phyloP scores from a whole-genome alignment of 2,113 vertebrate species.

The Pithys albifrons region DNA sequence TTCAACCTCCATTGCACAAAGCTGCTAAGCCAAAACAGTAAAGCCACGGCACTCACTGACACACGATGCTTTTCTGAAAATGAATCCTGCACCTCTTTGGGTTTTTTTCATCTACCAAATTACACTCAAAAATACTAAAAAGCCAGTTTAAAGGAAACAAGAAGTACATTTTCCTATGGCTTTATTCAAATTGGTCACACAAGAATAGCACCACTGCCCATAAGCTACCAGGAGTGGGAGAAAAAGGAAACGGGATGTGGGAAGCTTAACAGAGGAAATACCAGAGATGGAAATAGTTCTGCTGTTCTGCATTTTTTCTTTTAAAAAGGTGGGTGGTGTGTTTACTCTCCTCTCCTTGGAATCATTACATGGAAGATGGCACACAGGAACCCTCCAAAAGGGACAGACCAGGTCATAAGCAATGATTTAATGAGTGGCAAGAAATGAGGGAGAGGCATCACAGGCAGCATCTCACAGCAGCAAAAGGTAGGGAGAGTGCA shows the following conservation, averaged over 20 bases:
- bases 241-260: neutral
- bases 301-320: neutral
- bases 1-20: constrained; percentile 27
- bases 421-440: neutral
- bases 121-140: neutral
- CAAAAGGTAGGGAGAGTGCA: neutral
- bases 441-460: neutral
- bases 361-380: fast-evolving
- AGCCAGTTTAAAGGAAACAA: neutral
- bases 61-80: neutral
- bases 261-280: neutral
- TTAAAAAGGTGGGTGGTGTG: neutral
- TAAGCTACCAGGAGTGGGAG: neutral
- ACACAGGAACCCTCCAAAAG: neutral
- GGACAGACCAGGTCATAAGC: neutral
- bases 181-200: neutral
- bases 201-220: neutral
- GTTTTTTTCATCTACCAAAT: neutral
- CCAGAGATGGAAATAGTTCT: neutral
- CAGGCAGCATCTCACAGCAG: neutral
- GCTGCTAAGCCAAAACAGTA: constrained; percentile 18
- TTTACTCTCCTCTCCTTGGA: neutral
- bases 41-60: neutral
- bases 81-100: neutral
- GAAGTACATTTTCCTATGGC: neutral